Base-by-base conservation (phyloP, 2,113 vertebrate genomes). In the Aphyosemion australe region DNA sequence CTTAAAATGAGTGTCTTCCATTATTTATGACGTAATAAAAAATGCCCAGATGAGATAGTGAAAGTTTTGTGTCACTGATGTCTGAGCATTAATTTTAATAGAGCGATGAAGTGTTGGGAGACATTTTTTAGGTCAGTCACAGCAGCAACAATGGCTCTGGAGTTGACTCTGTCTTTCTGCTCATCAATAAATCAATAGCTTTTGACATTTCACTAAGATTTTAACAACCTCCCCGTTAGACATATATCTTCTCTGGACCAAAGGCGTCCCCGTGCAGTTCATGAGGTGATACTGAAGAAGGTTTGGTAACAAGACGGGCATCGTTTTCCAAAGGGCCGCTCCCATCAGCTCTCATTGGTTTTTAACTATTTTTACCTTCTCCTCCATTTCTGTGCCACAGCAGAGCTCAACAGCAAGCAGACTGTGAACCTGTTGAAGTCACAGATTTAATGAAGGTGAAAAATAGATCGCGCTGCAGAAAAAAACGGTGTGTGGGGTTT, bases 331-430 rank as follows among this genome's bases (percentile, higher is more conserved):
- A 48, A 41, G 67, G 72, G 67, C 63, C 50, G 55, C 47, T 79
- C 74, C 48, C 52, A 65, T 80, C 84, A 72, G 53, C 58, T 58
- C 42, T 83, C 73, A 76, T 83, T 87, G 84, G 78, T 80, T 87
- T 72, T 69, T 26, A 78, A 83, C 83, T 61, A 79, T 61, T 70
- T 55, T 72, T 45, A 55, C 61, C 65, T 72, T 16, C 8, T 2
- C 57, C 66, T 52, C 47, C 11, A 12, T 39, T 42, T 42, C 46
- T 80, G 54, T 19, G 43, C 41, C 56, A 47, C 19, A 19, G 55
- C 31, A 48, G 54, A 65, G 62, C 56, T 51, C 34, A 58, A 48
- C 68, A 73, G 69, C n/a, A 69, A 55, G 57, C 57, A 52, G 53
- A 32, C 49, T 68, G 58, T 45, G 47, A 80, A 72, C 54, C 72